phyloP scores from a whole-genome alignment of 1,140 invertebrate species.

The Galleria mellonella region DNA sequence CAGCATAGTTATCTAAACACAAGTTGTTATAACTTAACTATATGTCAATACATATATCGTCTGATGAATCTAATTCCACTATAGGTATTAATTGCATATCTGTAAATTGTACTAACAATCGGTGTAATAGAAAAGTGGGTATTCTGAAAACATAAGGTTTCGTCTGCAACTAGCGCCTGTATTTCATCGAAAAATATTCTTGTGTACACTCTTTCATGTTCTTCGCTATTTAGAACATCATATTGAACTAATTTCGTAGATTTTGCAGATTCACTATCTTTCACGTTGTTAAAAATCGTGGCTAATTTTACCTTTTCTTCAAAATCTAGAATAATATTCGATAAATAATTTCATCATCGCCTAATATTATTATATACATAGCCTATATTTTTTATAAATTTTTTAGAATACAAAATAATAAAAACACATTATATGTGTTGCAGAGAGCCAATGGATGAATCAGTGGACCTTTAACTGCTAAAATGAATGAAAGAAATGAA shows the following conservation, averaged over 20 bases:
- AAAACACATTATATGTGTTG: too few relatives aligned
- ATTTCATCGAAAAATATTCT: conserved; percentile 62
- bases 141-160: conserved; percentile 43
- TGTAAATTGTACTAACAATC: conserved; percentile 31
- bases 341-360: conserved; percentile 1
- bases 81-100: too few relatives aligned
- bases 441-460: too few relatives aligned
- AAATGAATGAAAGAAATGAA: too few relatives aligned
- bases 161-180: conserved; percentile 49
- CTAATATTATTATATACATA: too few relatives aligned
- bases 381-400: too few relatives aligned
- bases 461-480: too few relatives aligned
- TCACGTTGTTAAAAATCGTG: conserved; percentile 48
- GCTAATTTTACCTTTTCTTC: conserved; percentile 59
- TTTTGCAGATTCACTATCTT: conserved; percentile 48
- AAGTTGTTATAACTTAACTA: too few relatives aligned
- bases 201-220: conserved; percentile 57
- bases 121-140: conserved; percentile 52
- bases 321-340: conserved; percentile 40
- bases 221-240: conserved; percentile 52
- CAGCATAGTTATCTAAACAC: too few relatives aligned
- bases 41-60: too few relatives aligned
- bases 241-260: conserved; percentile 46
- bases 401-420: too few relatives aligned
- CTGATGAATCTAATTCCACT: too few relatives aligned